Conservation (phyloP, 37 sponge, comb jelly and placozoan species). For the Ianthella basta region DNA sequence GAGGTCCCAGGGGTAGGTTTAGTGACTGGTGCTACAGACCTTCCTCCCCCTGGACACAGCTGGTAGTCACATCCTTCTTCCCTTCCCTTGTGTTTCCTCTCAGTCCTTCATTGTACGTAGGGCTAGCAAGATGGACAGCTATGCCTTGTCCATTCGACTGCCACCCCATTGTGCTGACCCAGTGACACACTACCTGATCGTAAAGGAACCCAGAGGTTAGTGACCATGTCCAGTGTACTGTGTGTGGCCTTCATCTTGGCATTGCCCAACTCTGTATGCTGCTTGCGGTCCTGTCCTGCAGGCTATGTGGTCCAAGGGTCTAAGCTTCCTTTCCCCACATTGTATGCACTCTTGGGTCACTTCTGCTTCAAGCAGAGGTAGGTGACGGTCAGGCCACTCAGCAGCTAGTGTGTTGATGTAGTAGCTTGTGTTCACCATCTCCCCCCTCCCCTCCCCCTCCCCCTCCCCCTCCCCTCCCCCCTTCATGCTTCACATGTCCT, state of each 20-base stretch:
- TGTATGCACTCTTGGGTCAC: constrained; percentile 77
- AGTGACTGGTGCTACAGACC: background rate
- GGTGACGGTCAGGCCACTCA: background rate
- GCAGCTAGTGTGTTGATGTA: too few species aligned
- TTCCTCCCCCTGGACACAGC: too few species aligned
- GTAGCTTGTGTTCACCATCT: too few species aligned
- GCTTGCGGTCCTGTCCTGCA: background rate
- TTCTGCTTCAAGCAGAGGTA: constrained; percentile 88
- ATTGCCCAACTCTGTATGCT: background rate
- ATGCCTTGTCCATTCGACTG: constrained; percentile 75
- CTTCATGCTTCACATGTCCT: background rate
- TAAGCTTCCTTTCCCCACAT: constrained; percentile 73
- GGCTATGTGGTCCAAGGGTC: constrained; percentile 82
- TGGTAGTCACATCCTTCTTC: too few species aligned
- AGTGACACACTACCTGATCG: constrained; percentile 77
- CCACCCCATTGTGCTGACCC: constrained; percentile 49
- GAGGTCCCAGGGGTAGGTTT: constrained; percentile 68
- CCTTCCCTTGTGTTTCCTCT: constrained; percentile 1
- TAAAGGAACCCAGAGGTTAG: constrained; percentile 57
- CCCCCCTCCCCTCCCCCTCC: too few species aligned
- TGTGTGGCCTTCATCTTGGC: background rate
- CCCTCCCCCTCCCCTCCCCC: too few species aligned
- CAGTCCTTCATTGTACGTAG: constrained; percentile 79
- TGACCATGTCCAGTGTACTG: background rate
- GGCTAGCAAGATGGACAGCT: constrained; percentile 59